These are phyloP conservation scores for Etheostoma cragini DNA, from an alignment of 2,113 vertebrate genomes.

Conservation along the genomic window DNA sequence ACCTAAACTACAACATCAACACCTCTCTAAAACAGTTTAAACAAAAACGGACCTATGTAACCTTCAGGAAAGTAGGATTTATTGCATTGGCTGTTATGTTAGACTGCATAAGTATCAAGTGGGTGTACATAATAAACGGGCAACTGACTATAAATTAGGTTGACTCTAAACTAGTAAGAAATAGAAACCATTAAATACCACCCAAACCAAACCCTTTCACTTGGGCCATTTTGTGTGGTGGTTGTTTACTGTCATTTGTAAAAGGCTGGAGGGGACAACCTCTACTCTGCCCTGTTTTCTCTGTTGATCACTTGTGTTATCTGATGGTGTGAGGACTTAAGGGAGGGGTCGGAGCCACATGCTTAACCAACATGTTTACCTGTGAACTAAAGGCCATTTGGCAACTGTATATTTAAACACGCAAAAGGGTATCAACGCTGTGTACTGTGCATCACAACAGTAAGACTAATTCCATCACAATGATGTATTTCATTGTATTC, in stretches of 20 bases:
- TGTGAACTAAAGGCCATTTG: slow-evolving; percentile 40
- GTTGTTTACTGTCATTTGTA: slow-evolving; percentile 14
- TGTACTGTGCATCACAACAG: background rate
- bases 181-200: background rate
- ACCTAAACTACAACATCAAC: background rate
- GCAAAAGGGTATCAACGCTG: slow-evolving; percentile 13
- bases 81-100: background rate
- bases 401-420: slow-evolving; percentile 9
- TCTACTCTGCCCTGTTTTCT: slow-evolving; percentile 22
- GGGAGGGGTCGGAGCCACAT: slow-evolving; percentile 30
- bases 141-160: background rate
- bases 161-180: background rate
- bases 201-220: background rate
- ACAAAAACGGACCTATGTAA: background rate
- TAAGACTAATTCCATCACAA: background rate
- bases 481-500: slow-evolving; percentile 31
- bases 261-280: slow-evolving; percentile 8
- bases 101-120: background rate
- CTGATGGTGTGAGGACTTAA: slow-evolving; percentile 52
- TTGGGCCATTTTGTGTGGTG: background rate
- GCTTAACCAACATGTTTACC: slow-evolving; percentile 59
- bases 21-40: background rate
- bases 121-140: background rate
- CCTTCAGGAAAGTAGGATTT: background rate
- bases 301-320: slow-evolving; percentile 57